Evolutionary conservation across 1,140 invertebrate genomes (phyloP), one percentile per base, ranked within the genome.

Genomic region (Manduca sexta): DNA sequence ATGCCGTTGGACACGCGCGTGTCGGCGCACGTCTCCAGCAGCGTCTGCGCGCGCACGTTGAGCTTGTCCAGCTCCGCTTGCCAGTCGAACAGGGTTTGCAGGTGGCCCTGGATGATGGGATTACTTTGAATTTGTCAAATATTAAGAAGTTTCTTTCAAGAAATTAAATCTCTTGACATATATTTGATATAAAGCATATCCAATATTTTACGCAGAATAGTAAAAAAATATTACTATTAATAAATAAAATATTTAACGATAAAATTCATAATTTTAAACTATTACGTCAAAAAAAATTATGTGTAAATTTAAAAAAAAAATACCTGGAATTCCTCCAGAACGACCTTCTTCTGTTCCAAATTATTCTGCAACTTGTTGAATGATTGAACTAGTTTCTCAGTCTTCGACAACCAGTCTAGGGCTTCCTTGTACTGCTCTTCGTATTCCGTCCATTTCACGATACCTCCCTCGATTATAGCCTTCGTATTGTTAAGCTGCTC

Each of bases 361-460:
- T 92, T 94, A 63, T 95, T 92, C 75, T 97, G 95, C 12, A 97
- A 88, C 78, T 97, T 96, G 59, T 96, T 95, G 70, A 94, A 97
- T n/a, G 91, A 91, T 78, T 97, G 94, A 11, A 98, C 93, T 45
- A 94, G 68, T 34, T 90, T 89, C 82, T 98, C 96, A 56, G 94
- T 97, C 84, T 95, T 93, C 15, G 89, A 92, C 35, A 98, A 86
- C 95, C 95, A 97, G 60, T 95, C 92, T 44, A 92, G 87, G 39
- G 95, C 95, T 86, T 96, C 94, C 64, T 92, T 91, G 69, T 96
- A 96, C 64, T 97, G 95, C 74, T 97, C 95, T 84, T 98, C 95
- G 71, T 97, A 98, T 82, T 98, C 95, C 12, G 94, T 95, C 96
- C 96, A 98, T 82, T 97, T 96, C 0, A 96, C 94, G 69, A 98